Evolutionary conservation across 1,140 invertebrate genomes (phyloP).

Genomic region (Bombus huntii): DNA sequence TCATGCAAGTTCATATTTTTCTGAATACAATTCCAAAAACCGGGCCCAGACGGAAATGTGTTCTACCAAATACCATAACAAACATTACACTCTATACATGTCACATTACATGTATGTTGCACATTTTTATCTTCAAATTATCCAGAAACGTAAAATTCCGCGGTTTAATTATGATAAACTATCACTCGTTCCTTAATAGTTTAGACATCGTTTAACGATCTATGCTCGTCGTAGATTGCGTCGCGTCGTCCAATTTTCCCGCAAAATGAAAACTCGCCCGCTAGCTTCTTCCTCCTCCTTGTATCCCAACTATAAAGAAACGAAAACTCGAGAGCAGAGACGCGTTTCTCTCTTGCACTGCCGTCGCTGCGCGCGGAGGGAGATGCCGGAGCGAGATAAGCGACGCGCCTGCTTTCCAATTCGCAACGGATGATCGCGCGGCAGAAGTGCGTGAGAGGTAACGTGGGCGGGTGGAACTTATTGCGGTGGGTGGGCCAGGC

Average conservation of each 20-base stretch:
- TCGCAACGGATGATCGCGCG: slow-evolving; percentile 75
- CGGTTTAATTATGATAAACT: too few species aligned
- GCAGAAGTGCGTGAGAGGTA: slow-evolving; percentile 74
- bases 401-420: slow-evolving; percentile 76
- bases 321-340: not conserved
- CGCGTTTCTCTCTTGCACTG: not conserved
- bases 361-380: slow-evolving; percentile 17
- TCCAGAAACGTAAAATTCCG: too few species aligned
- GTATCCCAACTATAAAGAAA: not conserved
- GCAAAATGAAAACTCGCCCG: not conserved
- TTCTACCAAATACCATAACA: too few species aligned
- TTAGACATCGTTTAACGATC: too few species aligned
- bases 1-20: too few species aligned
- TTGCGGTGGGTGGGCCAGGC: slow-evolving; percentile 76
- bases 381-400: slow-evolving; percentile 66
- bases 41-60: too few species aligned
- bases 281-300: not conserved
- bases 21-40: too few species aligned
- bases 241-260: not conserved
- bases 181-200: too few species aligned
- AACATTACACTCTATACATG: too few species aligned
- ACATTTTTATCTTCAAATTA: too few species aligned
- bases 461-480: slow-evolving; percentile 78
- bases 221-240: not conserved
- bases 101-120: too few species aligned